Conservation (phyloP, 2,113 vertebrate species). For the Platysternon megacephalum region DNA sequence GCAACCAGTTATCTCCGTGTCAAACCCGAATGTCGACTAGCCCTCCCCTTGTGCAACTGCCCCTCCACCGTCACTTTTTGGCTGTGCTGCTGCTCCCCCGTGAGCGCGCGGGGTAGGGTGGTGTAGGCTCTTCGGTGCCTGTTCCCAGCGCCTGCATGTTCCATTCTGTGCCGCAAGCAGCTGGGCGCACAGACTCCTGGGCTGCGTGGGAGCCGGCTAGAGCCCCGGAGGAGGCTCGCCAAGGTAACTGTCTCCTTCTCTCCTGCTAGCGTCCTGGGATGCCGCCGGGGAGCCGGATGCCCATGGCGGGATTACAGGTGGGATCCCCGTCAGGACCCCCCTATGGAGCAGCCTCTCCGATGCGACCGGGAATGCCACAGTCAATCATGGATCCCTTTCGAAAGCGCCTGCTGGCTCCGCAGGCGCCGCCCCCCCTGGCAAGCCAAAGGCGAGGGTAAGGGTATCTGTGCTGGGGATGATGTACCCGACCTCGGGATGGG, state of each 20-base stretch:
- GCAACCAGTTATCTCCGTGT: neutral
- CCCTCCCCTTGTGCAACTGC: neutral
- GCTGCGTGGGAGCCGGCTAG: neutral
- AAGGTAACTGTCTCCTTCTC: neutral
- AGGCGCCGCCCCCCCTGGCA: slow-evolving; percentile 85
- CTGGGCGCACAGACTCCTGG: neutral
- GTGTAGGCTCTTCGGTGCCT: neutral
- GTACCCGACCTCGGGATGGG: neutral
- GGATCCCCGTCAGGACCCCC: slow-evolving; percentile 87
- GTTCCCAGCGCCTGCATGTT: neutral
- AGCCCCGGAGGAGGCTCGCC: neutral
- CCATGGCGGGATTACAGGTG: slow-evolving; percentile 86
- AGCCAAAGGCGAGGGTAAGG: slow-evolving; percentile 91
- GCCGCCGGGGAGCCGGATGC: slow-evolving; percentile 84
- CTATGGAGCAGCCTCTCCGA: slow-evolving; percentile 84
- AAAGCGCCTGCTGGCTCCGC: slow-evolving; percentile 90
- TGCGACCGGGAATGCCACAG: slow-evolving; percentile 90
- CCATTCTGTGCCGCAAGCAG: neutral
- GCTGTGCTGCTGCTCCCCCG: neutral
- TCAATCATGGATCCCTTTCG: slow-evolving; percentile 90
- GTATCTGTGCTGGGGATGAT: too few relatives aligned
- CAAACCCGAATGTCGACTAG: too few relatives aligned
- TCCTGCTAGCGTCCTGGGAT: slow-evolving; percentile 86
- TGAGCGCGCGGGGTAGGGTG: neutral
- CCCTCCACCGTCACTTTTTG: neutral